Evolutionary conservation across 2,888 invertebrate genomes (phyloP).

Genomic region (Melieria omissa): DNA sequence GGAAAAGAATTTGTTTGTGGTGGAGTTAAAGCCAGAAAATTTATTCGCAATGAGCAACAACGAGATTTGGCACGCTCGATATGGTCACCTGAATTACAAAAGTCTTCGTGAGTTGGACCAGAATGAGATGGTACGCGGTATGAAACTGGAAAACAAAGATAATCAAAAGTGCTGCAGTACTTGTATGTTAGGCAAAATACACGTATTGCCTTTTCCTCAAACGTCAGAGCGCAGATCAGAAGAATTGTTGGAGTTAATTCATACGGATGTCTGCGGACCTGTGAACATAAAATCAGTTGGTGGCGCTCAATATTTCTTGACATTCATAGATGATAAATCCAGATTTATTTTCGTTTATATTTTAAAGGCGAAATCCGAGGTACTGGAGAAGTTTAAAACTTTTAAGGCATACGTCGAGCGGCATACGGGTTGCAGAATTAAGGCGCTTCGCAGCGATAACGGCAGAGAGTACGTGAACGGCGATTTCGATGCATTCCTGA

Average conservation of each 20-base stretch:
- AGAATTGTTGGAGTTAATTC: slow-evolving; percentile 31
- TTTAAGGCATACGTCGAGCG: slow-evolving; percentile 30
- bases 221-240: slow-evolving; percentile 19
- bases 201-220: slow-evolving; percentile 20
- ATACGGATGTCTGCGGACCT: slow-evolving; percentile 34
- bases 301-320: slow-evolving; percentile 33
- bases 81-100: slow-evolving; percentile 29
- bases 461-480: too few species aligned
- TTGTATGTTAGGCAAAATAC: slow-evolving; percentile 24
- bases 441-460: too few species aligned
- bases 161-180: slow-evolving; percentile 14
- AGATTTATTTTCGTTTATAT: slow-evolving; percentile 32
- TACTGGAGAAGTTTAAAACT: slow-evolving; percentile 29
- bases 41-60: slow-evolving; percentile 5
- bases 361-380: slow-evolving; percentile 32
- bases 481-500: too few species aligned
- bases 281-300: slow-evolving; percentile 23
- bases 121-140: slow-evolving; percentile 21
- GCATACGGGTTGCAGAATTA: too few species aligned
- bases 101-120: slow-evolving; percentile 15
- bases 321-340: slow-evolving; percentile 34
- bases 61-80: slow-evolving; percentile 32
- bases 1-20: slow-evolving; percentile 26
- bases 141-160: slow-evolving; percentile 11
- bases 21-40: background rate